phyloP scores from a whole-genome alignment of 2,888 invertebrate genomes.

The Drosophila maculinotata region DNA sequence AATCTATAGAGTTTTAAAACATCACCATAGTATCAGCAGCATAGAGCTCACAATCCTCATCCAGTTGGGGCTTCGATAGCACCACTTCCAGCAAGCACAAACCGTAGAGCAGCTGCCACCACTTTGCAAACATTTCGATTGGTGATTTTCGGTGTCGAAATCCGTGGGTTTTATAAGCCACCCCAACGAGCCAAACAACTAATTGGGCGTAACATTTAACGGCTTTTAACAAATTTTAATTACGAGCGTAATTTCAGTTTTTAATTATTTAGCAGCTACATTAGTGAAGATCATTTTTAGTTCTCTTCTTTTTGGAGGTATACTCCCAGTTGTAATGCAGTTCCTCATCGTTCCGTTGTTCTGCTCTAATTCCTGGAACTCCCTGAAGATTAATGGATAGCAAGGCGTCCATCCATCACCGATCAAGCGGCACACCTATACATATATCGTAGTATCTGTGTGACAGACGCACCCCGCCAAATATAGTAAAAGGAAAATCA shows the following conservation, averaged over 20 bases:
- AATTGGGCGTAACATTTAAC: constrained; percentile 66
- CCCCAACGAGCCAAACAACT: constrained; percentile 1
- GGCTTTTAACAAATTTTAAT: constrained; percentile 53
- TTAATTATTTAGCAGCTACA: constrained; percentile 40
- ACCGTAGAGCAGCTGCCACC: background rate
- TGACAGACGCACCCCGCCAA: constrained; percentile 59
- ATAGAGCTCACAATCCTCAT: constrained; percentile 69
- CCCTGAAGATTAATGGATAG: constrained; percentile 72
- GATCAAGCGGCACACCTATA: constrained; percentile 64
- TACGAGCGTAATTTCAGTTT: constrained; percentile 53
- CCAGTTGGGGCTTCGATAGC: constrained; percentile 28
- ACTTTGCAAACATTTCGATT: constrained; percentile 27
- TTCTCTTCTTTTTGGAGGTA: background rate
- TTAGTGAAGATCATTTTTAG: background rate
- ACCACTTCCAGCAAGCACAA: constrained; percentile 11
- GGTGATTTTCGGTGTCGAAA: background rate
- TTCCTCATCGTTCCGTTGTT: constrained; percentile 22
- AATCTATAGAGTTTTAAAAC: too few relatives aligned
- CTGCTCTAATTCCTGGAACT: constrained; percentile 73
- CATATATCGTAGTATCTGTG: background rate
- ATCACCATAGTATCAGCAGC: constrained; percentile 67
- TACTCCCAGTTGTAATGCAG: background rate
- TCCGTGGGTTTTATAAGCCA: constrained; percentile 51
- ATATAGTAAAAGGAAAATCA: constrained; percentile 61
- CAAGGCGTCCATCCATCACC: constrained; percentile 67